phyloP scores from a whole-genome alignment of 2,888 invertebrate species.

The Carterocephalus palaemon region DNA sequence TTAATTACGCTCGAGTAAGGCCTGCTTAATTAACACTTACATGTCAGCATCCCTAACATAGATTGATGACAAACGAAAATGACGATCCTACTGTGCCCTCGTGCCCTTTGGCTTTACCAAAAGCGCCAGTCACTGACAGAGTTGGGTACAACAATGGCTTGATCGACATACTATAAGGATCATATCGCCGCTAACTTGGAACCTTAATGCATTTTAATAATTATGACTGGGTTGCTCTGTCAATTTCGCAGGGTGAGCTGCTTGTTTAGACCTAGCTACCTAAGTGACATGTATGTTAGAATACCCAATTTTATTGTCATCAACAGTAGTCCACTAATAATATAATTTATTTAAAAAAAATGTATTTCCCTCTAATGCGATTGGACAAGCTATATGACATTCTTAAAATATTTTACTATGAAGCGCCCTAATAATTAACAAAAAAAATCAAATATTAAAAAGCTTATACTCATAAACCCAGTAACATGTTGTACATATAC shows the following conservation, averaged over 20 bases:
- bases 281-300: no score
- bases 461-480: no score
- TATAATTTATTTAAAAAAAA: no score
- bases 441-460: no score
- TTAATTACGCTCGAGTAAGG: constrained; percentile 77
- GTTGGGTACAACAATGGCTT: constrained; percentile 63
- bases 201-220: constrained; percentile 73
- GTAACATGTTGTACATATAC: no score
- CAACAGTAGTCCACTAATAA: no score
- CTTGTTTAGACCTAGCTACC: no score
- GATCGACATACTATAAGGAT: constrained; percentile 53
- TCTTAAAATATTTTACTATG: no score
- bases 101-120: constrained; percentile 55
- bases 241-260: constrained; percentile 27
- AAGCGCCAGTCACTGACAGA: constrained; percentile 71
- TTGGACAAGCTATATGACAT: no score
- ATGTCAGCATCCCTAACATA: constrained; percentile 76
- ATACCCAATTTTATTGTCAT: no score
- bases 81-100: constrained; percentile 63
- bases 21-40: constrained; percentile 79
- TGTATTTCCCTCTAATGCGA: no score
- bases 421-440: no score
- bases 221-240: constrained; percentile 45
- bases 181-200: constrained; percentile 60
- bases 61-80: constrained; percentile 79